A percentile compares a stretch with the other conserved stretches of the same genome.
These are phyloP conservation scores for Anabas testudineus DNA, from an alignment of 2,797 vertebrate genomes.

Conservation along the genomic window DNA sequence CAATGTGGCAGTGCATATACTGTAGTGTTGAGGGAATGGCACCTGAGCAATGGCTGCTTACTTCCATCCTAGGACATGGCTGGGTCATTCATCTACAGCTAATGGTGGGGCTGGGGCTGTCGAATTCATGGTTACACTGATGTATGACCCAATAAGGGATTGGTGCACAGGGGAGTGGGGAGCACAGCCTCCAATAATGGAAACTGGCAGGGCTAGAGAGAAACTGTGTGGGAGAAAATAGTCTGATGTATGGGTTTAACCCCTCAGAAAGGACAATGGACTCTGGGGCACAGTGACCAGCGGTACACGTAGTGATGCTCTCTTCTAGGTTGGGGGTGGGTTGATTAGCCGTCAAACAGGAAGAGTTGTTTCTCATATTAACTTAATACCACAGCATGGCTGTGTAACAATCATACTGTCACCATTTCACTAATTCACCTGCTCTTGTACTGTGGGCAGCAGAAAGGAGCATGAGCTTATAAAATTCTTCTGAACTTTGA, in stretches of 20 bases:
- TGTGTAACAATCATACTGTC: neutral
- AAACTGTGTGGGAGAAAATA: conserved; percentile 21
- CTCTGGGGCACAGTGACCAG: neutral
- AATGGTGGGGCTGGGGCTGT: conserved; percentile 64
- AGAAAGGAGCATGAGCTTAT: rapidly evolving
- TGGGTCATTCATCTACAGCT: conserved; percentile 69
- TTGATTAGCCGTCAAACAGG: neutral
- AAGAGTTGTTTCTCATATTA: neutral
- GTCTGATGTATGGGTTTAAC: conserved; percentile 47
- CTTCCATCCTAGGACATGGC: conserved; percentile 17
- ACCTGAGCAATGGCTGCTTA: conserved; percentile 40
- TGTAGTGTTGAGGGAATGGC: neutral
- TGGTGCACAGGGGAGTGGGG: conserved; percentile 14
- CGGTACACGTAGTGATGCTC: neutral
- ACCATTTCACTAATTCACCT: neutral
- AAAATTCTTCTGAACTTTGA: neutral
- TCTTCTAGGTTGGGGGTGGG: neutral
- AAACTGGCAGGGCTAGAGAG: conserved; percentile 50
- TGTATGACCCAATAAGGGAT: conserved; percentile 63
- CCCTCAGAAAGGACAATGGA: conserved; percentile 3
- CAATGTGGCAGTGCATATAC: neutral
- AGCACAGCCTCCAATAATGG: conserved; percentile 56
- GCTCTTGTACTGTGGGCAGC: neutral
- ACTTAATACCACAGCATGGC: neutral
- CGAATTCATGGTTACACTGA: conserved; percentile 58